phyloP scores from a whole-genome alignment of 2,797 vertebrate genomes.

The Ctenopoma multispine region DNA sequence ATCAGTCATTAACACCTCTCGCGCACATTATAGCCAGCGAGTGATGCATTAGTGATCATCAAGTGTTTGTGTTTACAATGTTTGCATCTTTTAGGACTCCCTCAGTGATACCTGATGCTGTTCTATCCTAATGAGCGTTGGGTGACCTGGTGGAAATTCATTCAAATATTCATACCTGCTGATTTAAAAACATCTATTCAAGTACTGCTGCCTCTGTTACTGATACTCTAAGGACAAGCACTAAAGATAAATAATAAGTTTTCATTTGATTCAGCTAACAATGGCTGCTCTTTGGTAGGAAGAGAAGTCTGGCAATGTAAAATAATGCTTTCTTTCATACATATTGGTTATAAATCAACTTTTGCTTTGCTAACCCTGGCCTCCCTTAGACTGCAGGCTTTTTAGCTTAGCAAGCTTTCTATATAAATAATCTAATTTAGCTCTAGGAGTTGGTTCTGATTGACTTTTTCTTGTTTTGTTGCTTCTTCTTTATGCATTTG shows the following conservation, averaged over 20 bases:
- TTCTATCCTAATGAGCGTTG: conserved; percentile 19
- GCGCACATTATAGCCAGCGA: background rate
- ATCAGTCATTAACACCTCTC: conserved; percentile 26
- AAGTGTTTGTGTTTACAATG: conserved; percentile 25
- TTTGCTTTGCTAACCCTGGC: background rate
- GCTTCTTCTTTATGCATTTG: too few species aligned
- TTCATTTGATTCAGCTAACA: conserved; percentile 21
- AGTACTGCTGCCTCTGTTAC: background rate
- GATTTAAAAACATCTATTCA: background rate
- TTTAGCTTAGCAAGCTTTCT: background rate
- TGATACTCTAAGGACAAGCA: background rate
- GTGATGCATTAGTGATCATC: conserved; percentile 27
- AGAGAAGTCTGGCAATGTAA: background rate
- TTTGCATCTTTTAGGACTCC: conserved; percentile 28
- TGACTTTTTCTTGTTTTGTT: too few species aligned
- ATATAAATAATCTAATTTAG: background rate
- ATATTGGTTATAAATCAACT: background rate
- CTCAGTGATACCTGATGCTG: conserved; percentile 35
- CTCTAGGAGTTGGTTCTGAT: too few species aligned
- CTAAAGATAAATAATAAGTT: conserved; percentile 22
- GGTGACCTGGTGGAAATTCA: conserved; percentile 34
- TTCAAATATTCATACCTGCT: conserved; percentile 45
- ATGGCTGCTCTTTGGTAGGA: background rate
- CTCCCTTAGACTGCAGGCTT: too few species aligned
- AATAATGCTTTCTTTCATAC: conserved; percentile 6